Conservation (phyloP, 2,797 vertebrate genomes). For the Miichthys miiuy region DNA sequence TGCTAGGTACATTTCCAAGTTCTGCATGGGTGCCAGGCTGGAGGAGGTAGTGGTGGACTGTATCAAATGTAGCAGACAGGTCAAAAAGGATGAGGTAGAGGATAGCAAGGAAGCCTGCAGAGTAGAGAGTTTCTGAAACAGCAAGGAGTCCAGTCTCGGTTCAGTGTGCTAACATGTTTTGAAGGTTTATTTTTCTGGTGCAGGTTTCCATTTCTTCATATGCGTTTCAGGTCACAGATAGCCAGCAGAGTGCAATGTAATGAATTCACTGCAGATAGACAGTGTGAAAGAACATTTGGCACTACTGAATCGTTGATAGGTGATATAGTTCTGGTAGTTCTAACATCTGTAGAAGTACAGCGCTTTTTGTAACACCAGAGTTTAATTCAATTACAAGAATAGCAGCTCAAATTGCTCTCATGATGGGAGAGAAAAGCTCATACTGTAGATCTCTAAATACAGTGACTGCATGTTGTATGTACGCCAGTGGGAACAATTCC, state of each 20-base stretch:
- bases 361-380: not conserved
- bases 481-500: not conserved
- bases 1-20: constrained; percentile 5
- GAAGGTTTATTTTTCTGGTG: constrained; percentile 33
- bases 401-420: constrained; percentile 1
- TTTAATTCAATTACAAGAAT: not conserved
- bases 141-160: constrained; percentile 8
- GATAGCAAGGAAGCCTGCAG: constrained; percentile 11
- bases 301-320: not conserved
- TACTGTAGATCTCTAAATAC: not conserved
- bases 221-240: constrained; percentile 11
- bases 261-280: constrained; percentile 1
- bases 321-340: not conserved
- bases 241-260: constrained; percentile 3
- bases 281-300: constrained; percentile 6
- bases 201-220: constrained; percentile 23
- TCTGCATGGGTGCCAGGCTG: constrained; percentile 24
- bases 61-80: constrained; percentile 50
- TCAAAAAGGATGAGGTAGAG: constrained; percentile 46
- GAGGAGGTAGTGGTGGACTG: constrained; percentile 23
- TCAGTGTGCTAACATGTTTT: constrained; percentile 45
- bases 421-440: not conserved
- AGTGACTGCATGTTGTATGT: not conserved
- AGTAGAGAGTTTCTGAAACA: constrained; percentile 24
- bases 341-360: not conserved